Base-by-base conservation (phyloP, 2,113 vertebrate species). In the Psittacara wagleri region DNA sequence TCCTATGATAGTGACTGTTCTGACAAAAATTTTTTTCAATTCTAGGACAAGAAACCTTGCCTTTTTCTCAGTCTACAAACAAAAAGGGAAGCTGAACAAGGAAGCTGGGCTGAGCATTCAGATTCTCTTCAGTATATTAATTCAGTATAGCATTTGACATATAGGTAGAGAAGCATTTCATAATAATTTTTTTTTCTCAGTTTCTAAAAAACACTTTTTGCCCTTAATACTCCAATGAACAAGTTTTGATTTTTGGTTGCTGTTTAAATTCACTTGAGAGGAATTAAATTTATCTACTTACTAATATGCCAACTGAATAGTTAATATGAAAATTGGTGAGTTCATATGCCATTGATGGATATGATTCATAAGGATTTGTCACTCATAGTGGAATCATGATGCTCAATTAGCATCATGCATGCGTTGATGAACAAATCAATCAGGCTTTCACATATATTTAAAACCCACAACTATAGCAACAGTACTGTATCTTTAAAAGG, bases 191-290 rank as follows among this genome's bases (percentile, higher is more conserved):
- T 73, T 44, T 78, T 78, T 27, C 8, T 51, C 8, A 27, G 5
- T 67, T 91, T 81, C 55, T 72, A 31, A 59, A 75, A 69, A 52
- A 29, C 0, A 35, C 4, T 31, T 25, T 7, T 48, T 27, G 3
- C 9, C 23, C 29, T 48, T 76, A 33, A 64, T 89, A 73, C 2
- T 17, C 20, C 29, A 64, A 2, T 6, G 3, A 57, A 52, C 3
- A 6, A 3, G 0, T 6, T 29, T 63, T 17, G 4, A 3, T 0
- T 19, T 89, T 63, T 51, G 19, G 2, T 4, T 84, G 10, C 2
- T 83, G 19, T 91, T 74, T 41, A 66, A 64, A 52, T 66, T 54
- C 35, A 35, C 5, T 72, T 61, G 5, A 68, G 10, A 88, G 11
- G 17, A 90, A 88, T 46, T 35, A 83, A 8, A 43, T 68, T 10